Evolutionary conservation across 2,113 vertebrate genomes (phyloP).

Genomic region (Labeo rohita): DNA sequence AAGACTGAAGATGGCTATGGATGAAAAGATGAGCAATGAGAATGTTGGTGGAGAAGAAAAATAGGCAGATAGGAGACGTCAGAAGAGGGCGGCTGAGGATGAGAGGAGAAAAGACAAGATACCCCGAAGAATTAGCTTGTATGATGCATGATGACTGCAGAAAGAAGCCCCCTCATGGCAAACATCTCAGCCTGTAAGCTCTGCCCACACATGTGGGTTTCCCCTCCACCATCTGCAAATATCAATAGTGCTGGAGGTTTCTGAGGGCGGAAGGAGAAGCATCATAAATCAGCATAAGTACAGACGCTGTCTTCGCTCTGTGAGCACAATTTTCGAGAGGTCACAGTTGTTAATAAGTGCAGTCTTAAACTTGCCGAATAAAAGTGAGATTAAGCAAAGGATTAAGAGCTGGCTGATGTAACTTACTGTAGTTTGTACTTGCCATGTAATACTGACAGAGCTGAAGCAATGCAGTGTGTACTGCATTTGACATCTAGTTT

Average conservation of each 20-base stretch:
- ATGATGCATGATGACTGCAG: constrained; percentile 27
- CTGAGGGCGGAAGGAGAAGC: constrained; percentile 11
- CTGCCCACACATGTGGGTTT: constrained; percentile 40
- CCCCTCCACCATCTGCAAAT: constrained; percentile 29
- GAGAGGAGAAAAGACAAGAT: constrained; percentile 18
- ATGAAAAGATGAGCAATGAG: constrained; percentile 5
- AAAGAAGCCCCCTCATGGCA: constrained; percentile 23
- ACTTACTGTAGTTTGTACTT: background rate
- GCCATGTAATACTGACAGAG: background rate
- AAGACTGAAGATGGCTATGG: background rate
- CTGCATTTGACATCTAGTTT: background rate
- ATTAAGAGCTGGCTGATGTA: background rate
- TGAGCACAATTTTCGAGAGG: background rate
- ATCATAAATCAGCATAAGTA: background rate
- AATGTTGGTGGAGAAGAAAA: background rate
- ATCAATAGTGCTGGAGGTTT: constrained; percentile 5
- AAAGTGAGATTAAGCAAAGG: background rate
- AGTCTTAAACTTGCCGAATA: background rate
- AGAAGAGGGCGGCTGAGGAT: constrained; percentile 41
- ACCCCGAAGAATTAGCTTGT: background rate
- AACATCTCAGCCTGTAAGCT: constrained; percentile 16
- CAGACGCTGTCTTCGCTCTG: background rate
- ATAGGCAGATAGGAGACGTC: background rate
- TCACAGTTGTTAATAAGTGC: constrained; percentile 21
- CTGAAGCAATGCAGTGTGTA: background rate